Percentiles rank a stretch among this genome's conserved stretches.
Evolutionary conservation across 2,888 invertebrate species (phyloP).

Genomic region (Erebia aethiops): DNA sequence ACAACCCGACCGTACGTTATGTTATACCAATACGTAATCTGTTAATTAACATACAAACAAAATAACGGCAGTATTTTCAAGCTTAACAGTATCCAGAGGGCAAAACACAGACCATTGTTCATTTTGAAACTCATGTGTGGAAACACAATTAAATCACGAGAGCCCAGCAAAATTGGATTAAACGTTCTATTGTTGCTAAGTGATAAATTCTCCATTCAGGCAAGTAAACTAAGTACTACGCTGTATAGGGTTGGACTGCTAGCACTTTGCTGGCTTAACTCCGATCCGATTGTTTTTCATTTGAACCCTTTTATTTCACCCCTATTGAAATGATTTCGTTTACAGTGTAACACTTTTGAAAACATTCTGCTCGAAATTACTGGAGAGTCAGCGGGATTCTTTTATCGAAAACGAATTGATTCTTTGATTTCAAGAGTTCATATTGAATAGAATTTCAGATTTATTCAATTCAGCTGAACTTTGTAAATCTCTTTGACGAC

Average conservation of each 20-base stretch:
- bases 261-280: slow-evolving; percentile 48
- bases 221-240: slow-evolving; percentile 59
- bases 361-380: slow-evolving; percentile 9
- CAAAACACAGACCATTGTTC: slow-evolving; percentile 40
- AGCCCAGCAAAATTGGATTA: slow-evolving; percentile 64
- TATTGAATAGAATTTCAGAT: neutral
- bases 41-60: slow-evolving; percentile 6
- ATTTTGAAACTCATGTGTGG: slow-evolving; percentile 51
- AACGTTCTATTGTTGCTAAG: slow-evolving; percentile 64
- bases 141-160: slow-evolving; percentile 63
- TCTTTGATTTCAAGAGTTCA: neutral
- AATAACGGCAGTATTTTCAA: slow-evolving; percentile 10
- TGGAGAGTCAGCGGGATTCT: neutral
- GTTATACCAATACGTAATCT: neutral
- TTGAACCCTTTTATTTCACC: slow-evolving; percentile 44
- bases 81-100: slow-evolving; percentile 28
- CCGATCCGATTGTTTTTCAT: slow-evolving; percentile 51
- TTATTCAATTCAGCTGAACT: neutral
- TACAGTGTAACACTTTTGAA: slow-evolving; percentile 16
- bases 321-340: slow-evolving; percentile 2
- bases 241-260: slow-evolving; percentile 53
- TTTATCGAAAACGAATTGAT: neutral
- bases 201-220: slow-evolving; percentile 72
- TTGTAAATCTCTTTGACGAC: neutral
- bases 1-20: no score